These are phyloP conservation scores for Sebastolobus altivelis DNA, from an alignment of 2,797 vertebrate genomes.

Conservation along the genomic window DNA sequence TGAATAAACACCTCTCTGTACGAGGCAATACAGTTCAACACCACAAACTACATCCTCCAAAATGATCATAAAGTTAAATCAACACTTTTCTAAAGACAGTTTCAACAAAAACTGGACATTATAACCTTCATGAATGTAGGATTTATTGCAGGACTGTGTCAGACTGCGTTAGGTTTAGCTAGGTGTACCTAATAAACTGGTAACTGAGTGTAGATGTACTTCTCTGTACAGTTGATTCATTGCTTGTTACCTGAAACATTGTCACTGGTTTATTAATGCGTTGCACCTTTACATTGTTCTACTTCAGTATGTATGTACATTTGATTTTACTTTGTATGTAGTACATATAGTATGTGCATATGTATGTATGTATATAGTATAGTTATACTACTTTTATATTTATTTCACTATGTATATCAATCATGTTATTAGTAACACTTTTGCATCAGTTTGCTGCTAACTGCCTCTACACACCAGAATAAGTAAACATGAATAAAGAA, in stretches of 20 bases:
- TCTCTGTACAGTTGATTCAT: not conserved
- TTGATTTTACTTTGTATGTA: not conserved
- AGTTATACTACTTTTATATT: not conserved
- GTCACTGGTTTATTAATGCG: not conserved
- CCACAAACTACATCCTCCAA: too few relatives aligned
- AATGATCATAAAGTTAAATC: too few relatives aligned
- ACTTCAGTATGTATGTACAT: not conserved
- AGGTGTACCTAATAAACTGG: too few relatives aligned
- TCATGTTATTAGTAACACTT: not conserved
- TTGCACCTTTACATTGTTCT: not conserved
- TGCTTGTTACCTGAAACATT: not conserved
- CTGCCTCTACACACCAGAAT: not conserved
- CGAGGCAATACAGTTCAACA: too few relatives aligned
- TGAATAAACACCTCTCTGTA: too few relatives aligned
- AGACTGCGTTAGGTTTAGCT: too few relatives aligned
- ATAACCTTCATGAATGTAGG: too few relatives aligned
- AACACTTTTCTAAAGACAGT: too few relatives aligned
- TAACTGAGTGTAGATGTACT: not conserved
- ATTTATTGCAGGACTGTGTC: too few relatives aligned
- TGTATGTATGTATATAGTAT: not conserved
- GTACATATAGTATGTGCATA: not conserved
- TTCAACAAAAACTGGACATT: too few relatives aligned
- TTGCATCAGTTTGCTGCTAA: not conserved
- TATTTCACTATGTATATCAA: not conserved
- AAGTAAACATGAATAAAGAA: not conserved